These are phyloP conservation scores for Plebejus argus DNA, from an alignment of 2,888 invertebrate genomes.

Conservation along the genomic window DNA sequence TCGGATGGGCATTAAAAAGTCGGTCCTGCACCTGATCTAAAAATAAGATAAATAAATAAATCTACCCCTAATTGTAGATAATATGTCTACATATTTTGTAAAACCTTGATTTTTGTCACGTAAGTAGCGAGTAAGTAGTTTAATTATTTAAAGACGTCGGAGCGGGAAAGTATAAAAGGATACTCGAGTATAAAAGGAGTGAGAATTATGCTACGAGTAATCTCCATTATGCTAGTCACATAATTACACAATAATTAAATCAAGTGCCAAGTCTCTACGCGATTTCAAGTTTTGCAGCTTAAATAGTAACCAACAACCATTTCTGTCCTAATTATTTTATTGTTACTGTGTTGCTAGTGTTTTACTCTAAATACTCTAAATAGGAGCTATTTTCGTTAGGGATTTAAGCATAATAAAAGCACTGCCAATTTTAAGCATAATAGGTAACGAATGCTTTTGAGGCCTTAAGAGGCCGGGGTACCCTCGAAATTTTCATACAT, in stretches of 20 bases:
- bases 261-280: constrained; percentile 22
- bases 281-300: constrained; percentile 11
- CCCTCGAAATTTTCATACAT: too few relatives aligned
- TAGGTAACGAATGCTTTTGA: too few relatives aligned
- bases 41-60: too few relatives aligned
- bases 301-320: background rate
- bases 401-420: background rate
- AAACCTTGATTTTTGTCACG: background rate
- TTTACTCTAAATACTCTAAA: background rate
- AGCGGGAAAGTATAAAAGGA: background rate
- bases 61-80: background rate
- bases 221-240: constrained; percentile 24
- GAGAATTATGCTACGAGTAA: background rate
- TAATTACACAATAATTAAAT: constrained; percentile 28
- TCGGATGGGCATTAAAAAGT: too few relatives aligned
- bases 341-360: constrained; percentile 4
- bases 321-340: constrained; percentile 18
- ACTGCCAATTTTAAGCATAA: too few relatives aligned
- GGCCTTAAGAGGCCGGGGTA: too few relatives aligned
- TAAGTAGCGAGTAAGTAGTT: constrained; percentile 4
- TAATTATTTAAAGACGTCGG: constrained; percentile 1
- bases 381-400: background rate
- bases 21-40: too few relatives aligned
- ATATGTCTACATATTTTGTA: background rate
- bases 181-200: constrained; percentile 1